Evolutionary conservation across 2,797 vertebrate species (phyloP).

Genomic region (Nannoperca australis): DNA sequence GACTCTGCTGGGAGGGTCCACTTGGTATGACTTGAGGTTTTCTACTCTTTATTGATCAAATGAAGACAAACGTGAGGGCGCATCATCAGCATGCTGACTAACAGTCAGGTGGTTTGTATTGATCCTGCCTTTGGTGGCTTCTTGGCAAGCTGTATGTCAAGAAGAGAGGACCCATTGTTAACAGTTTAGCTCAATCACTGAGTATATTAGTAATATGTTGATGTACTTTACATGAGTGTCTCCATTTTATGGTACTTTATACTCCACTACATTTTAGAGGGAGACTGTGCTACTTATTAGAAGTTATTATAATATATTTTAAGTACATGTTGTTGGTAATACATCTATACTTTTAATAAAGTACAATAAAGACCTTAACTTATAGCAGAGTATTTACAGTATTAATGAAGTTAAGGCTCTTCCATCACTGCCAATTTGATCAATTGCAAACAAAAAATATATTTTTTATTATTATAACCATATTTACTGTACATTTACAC

Average conservation of each 20-base stretch:
- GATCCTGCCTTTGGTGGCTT: constrained; percentile 30
- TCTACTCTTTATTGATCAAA: constrained; percentile 16
- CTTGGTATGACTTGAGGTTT: constrained; percentile 8
- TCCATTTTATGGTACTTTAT: not conserved
- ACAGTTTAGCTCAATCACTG: not conserved
- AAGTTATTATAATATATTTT: not conserved
- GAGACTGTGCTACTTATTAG: too few relatives aligned
- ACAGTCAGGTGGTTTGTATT: constrained; percentile 32
- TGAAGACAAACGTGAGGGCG: not conserved
- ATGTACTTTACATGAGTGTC: not conserved
- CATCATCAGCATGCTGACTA: constrained; percentile 42
- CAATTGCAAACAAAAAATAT: not conserved
- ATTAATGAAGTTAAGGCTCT: not conserved
- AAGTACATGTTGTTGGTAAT: not conserved
- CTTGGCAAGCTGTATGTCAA: not conserved
- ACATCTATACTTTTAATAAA: not conserved
- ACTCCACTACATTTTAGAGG: not conserved
- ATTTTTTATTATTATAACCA: too few relatives aligned
- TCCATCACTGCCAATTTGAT: too few relatives aligned
- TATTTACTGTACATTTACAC: not conserved
- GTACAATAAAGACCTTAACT: not conserved
- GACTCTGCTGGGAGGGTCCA: constrained; percentile 11
- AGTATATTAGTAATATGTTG: not conserved
- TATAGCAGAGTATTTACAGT: not conserved
- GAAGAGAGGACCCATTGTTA: not conserved